Base-by-base conservation (phyloP, 1,140 invertebrate species). In the Geopemphigus sp. region DNA sequence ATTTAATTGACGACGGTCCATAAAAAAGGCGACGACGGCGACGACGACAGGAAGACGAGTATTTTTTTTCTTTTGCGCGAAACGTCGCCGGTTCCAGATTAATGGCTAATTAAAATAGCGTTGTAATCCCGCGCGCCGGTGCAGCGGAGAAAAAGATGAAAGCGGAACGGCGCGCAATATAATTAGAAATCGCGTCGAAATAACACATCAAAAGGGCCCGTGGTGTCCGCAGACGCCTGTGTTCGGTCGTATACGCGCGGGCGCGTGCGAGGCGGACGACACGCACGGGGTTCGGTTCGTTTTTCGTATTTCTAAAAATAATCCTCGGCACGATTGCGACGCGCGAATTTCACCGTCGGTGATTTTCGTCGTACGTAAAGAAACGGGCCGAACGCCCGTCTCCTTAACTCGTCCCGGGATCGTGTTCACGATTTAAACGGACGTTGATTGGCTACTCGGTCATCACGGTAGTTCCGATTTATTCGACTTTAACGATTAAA, bases 51-150 rank as follows among this genome's bases (percentile, higher is more conserved):
- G 54, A 50, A 29, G 26, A 54, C 39, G 11, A 11, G 26, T 19
- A 26, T 39, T 5, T 64, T 39, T 59, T 63, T 78, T 78, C 74
- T 78, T 78, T 78, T 78, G 74, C 50, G 74, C 74, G 74, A 78
- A 78, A 78, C 74, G 26, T 63, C 74, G 39, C 74, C 74, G 29
- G 74, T 61, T 50, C 57, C 74, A 63, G 74, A 78, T 78, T 78
- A 78, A 78, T 78, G 57, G 74, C 57, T 78, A 78, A 78, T 78
- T 78, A 78, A 78, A 78, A 78, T 63, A 61, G 74, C 74, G 57
- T 29, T 47, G 57, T 63, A 47, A 4, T 4, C 50, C 50, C 57
- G 10, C 45, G 3, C 6, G 47, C 15, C 17, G 15, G 64, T 68
- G 64, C 47, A 8, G 6, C 32, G 8, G 8, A 39, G 8, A 39